Evolutionary conservation across 2,113 vertebrate species (phyloP), one percentile per base, ranked within the genome.

Genomic region (Phylloscopus whistleri): DNA sequence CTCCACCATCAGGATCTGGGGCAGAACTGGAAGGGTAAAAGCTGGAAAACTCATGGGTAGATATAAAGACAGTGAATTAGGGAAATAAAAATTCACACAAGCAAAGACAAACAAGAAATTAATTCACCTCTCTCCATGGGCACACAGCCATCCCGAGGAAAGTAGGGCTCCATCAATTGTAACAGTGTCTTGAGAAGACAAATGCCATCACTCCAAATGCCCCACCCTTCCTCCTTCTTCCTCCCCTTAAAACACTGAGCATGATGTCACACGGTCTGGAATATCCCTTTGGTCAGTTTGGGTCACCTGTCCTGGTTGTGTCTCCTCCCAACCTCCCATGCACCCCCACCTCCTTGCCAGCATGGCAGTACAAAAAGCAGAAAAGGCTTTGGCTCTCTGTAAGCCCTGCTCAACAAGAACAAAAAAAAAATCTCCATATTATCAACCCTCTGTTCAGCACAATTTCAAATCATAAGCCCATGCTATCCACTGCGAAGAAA

Each of bases 181-280:
- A 81, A 66, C 12, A 16, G 27, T 10, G 26, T 39, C 62, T 68
- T 21, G 5, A 7, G 5, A 75, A 75, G 14, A 75, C 16, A n/a
- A 60, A 68, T 0, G 0, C 5, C 12, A 55, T 31, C 21, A 19
- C 12, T 62, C 13, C 16, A 41, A 68, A 53, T 8, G 12, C 4
- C 27, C 49, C 33, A 20, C 9, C 10, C 18, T 51, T 64, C 59
- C 13, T 59, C 16, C 9, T 53, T 52, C 48, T 79, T 79, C 22
- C 11, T 11, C 17, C 9, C 2, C n/a, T 16, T 55, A 27, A 76
- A 16, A 31, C 1, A 11, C 55, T 23, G 55, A 69, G 7, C 26
- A 63, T 1, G 3, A 41, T 49, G 30, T 14, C n/a, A 35, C 27
- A 23, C 4, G 18, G 35, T 43, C 14, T 55, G 48, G 26, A 88